Base-by-base conservation (phyloP, 2,888 invertebrate genomes). In the Eugnorisma glareosa region DNA sequence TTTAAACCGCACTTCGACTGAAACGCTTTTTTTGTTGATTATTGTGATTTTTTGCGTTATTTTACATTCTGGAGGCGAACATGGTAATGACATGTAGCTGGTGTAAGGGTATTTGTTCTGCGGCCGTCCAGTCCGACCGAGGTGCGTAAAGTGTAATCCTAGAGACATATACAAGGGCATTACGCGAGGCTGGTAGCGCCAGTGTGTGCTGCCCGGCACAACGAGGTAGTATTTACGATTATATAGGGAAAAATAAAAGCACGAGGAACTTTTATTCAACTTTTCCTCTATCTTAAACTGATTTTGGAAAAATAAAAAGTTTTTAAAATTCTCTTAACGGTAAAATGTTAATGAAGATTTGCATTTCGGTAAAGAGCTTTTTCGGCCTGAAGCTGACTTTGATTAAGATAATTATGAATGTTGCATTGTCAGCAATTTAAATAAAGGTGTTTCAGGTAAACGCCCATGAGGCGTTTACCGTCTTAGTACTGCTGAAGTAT, bases 111-210 rank as follows among this genome's bases (percentile, higher is more conserved):
- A 89, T 91, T 91, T 88, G 89, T 89, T 87, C 82, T 74, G 37
- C 45, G 71, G 15, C 31, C 43, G 75, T 86, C 84, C 77, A 86
- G 18, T 79, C 81, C 78, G 79, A 72, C 48, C 77, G 83, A 90
- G 89, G 90, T 88, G 90, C 88, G 92, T 93, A 93, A 94, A 92
- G 89, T 90, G 90, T 89, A 90, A 91, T 91, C 78, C 79, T 74
- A 66, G 77, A 76, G 91, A 93, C 92, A 90, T 88, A 88, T 92
- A 93, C 85, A 88, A 88, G 84, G 83, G 80, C 88, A 89, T 90
- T 88, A 91, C 21, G 71, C n/a, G 66, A 64, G 61, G 48, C 45
- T 45, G 51, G 13, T 35, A 54, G 59, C 18, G 40, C 37, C 61
- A 48, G 48, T n/a, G 70, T 67, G 21, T 61, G 61, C 54, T 73